A percentile compares a stretch with the other conserved stretches of the same genome.
Conservation (phyloP, 2,888 invertebrate species). For the Eilema sororculum region DNA sequence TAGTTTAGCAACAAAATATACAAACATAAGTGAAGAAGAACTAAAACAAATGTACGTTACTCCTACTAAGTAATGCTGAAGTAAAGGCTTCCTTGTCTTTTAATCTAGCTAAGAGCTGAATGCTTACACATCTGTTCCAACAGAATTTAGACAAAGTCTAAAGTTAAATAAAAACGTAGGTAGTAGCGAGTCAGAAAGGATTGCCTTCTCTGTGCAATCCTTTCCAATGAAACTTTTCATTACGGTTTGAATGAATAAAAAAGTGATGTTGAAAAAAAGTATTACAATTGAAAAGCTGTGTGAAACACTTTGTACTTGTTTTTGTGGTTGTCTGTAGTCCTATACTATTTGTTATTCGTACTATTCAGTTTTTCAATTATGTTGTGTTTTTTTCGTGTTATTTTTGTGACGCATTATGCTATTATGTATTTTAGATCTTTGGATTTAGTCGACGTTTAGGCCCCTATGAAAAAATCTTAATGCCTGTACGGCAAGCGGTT, state of each 20-base stretch:
- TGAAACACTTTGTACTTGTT: not conserved
- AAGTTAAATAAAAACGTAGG: constrained; percentile 35
- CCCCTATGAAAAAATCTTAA: no score
- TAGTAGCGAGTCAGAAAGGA: constrained; percentile 11
- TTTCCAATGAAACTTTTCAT: constrained; percentile 16
- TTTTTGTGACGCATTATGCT: no score
- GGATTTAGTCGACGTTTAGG: no score
- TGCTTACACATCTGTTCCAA: constrained; percentile 19
- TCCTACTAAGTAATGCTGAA: constrained; percentile 27
- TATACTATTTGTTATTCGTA: not conserved
- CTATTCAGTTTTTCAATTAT: no score
- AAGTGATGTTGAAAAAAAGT: not conserved
- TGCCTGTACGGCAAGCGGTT: no score
- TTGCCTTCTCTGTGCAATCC: constrained; percentile 21
- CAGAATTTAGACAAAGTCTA: constrained; percentile 42
- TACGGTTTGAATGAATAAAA: constrained; percentile 32
- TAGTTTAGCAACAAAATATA: not conserved
- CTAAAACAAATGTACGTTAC: constrained; percentile 18
- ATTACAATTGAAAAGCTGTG: constrained; percentile 7
- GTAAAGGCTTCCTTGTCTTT: constrained; percentile 33
- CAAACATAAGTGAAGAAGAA: not conserved
- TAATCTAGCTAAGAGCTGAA: constrained; percentile 47
- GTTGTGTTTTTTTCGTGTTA: no score
- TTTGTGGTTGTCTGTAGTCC: not conserved
- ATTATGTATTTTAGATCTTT: no score